These are phyloP conservation scores for Carassius auratus DNA, from an alignment of 2,113 vertebrate species.

Conservation along the genomic window DNA sequence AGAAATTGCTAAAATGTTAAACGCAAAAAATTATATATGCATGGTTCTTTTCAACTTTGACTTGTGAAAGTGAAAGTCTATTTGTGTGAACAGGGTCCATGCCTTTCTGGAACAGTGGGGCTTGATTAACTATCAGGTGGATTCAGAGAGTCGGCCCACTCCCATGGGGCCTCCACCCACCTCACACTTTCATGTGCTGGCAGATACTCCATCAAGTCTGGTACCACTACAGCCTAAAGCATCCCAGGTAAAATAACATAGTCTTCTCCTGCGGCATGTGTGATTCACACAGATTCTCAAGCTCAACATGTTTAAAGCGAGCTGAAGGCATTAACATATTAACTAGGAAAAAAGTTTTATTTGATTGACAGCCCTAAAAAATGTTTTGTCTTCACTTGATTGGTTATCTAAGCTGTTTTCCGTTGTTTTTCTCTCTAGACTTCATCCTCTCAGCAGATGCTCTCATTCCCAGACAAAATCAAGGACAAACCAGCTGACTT, in stretches of 20 bases:
- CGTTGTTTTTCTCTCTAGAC: slow-evolving; percentile 65
- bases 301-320: too few relatives aligned
- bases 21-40: neutral
- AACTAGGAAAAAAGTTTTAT: too few relatives aligned
- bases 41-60: neutral
- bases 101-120: slow-evolving; percentile 97
- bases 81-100: slow-evolving; percentile 81
- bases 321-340: too few relatives aligned
- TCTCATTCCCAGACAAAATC: slow-evolving; percentile 91
- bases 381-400: neutral
- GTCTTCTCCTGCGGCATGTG: neutral
- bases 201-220: slow-evolving; percentile 92
- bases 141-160: slow-evolving; percentile 93
- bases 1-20: neutral
- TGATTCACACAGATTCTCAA: too few relatives aligned
- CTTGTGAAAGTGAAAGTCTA: neutral
- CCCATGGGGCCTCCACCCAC: slow-evolving; percentile 96
- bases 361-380: too few relatives aligned
- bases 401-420: slow-evolving; percentile 31
- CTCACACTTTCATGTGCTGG: slow-evolving; percentile 94
- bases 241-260: slow-evolving; percentile 79
- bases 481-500: slow-evolving; percentile 94
- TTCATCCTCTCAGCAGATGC: slow-evolving; percentile 89
- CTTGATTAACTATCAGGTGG: slow-evolving; percentile 97
- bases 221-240: slow-evolving; percentile 94